These are phyloP conservation scores for Hyperopisus bebe DNA, from an alignment of 2,113 vertebrate species.

Conservation along the genomic window DNA sequence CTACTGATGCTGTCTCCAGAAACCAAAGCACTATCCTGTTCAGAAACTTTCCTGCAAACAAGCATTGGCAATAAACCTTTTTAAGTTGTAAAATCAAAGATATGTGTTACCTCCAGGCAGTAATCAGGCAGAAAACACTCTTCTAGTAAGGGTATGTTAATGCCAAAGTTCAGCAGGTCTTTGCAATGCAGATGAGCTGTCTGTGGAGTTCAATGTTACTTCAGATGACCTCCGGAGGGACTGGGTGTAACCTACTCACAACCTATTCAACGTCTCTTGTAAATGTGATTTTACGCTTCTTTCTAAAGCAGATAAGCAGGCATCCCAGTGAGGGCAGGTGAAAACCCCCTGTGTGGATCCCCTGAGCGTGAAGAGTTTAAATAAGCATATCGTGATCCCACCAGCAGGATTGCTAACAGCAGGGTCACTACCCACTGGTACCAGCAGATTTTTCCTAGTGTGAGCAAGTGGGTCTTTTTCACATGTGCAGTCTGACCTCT, in stretches of 20 bases:
- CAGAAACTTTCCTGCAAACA: neutral
- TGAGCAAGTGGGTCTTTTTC: neutral
- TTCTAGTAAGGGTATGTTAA: neutral
- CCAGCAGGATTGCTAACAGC: neutral
- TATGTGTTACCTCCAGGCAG: neutral
- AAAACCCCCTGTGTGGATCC: neutral
- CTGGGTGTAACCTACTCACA: neutral
- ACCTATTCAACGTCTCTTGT: neutral
- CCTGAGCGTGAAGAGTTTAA: slow-evolving; percentile 3
- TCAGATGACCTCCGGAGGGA: neutral
- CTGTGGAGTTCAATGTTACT: neutral
- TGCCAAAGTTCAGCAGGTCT: too few relatives aligned
- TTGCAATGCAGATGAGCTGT: slow-evolving; percentile 3
- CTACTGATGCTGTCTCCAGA: neutral
- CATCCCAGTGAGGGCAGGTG: neutral
- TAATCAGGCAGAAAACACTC: neutral
- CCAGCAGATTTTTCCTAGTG: neutral
- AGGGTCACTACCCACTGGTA: neutral
- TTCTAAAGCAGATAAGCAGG: neutral
- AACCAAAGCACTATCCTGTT: neutral
- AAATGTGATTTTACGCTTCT: slow-evolving; percentile 1
- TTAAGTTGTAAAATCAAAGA: neutral
- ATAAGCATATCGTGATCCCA: neutral
- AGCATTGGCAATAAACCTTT: neutral
- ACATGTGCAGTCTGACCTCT: neutral